Evolutionary conservation across 2,113 vertebrate genomes (phyloP), one percentile per base, ranked within the genome.

Genomic region (Neogobius melanostomus): DNA sequence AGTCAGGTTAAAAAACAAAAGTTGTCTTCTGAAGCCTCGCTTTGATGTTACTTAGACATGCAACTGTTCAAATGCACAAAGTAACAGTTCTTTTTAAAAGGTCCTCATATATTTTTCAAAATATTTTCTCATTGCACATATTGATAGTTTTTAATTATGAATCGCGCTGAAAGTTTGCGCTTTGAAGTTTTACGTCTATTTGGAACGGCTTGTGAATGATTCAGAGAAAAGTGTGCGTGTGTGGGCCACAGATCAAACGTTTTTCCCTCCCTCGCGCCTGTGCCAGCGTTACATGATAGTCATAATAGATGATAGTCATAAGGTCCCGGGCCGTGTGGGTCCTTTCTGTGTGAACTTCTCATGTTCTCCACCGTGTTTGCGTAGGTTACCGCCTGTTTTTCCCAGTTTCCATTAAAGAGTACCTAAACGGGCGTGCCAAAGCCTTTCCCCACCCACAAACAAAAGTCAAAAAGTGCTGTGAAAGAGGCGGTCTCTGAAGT

Each of bases 161-260:
- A 84, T 52, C 36, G 67, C 73, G 50, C 81, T 85, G 43, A 86
- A 82, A 83, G 66, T 83, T 84, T 75, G 56, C 68, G 64, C 85
- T 90, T 90, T 90, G 88, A 88, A 90, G 86, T 83, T 70, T 28
- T 52, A 63, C 64, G 36, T 65, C 46, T 72, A 64, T 75, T 80
- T 83, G 69, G 43, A 2, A 66, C 77, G 74, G 64, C 76, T 75
- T 64, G 42, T 68, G 82, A 50, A 43, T 50, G 72, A 83, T 49
- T 82, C 68, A 74, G 68, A 84, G 73, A 70, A 84, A 76, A 79
- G 74, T 62, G 66, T 12, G 21, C 4, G 65, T 1, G 65, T 1
- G 28, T 15, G 14, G 36, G 8, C 12, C 6, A 17, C 63, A 77
- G 82, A 90, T 87, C 87, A 90, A 88, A 90, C 64, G 48, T 56